Percentiles rank a stretch among this genome's conserved stretches.
phyloP scores from a whole-genome alignment of 1,140 invertebrate species.

The Aphis gossypii region DNA sequence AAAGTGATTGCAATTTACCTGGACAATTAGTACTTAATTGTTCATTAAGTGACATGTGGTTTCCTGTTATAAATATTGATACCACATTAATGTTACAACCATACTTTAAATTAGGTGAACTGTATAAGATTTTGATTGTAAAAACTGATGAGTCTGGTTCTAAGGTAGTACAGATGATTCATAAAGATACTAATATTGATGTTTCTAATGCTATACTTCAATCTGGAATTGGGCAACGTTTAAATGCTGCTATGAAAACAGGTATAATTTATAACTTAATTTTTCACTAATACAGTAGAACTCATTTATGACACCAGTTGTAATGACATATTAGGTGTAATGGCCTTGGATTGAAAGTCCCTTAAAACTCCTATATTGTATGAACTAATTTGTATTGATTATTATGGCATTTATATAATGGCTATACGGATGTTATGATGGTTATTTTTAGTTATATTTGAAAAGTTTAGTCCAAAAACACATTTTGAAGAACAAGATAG shows the following conservation, averaged over 20 bases:
- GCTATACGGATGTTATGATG: no score
- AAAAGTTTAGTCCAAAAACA: no score
- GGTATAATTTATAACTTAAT: background rate
- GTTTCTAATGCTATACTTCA: slow-evolving; percentile 31
- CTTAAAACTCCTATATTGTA: no score
- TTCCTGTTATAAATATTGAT: slow-evolving; percentile 29
- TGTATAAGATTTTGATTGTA: background rate
- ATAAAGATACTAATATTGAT: slow-evolving; percentile 46
- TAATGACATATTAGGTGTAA: no score
- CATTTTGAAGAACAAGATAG: no score
- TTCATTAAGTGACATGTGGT: slow-evolving; percentile 52
- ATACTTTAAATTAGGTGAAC: background rate
- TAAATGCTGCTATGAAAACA: slow-evolving; percentile 41
- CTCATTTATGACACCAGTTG: no score
- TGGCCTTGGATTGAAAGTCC: no score
- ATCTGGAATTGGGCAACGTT: slow-evolving; percentile 50
- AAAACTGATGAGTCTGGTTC: background rate
- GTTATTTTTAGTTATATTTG: no score
- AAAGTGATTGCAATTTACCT: slow-evolving; percentile 32
- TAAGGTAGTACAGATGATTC: slow-evolving; percentile 21
- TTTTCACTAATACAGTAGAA: background rate
- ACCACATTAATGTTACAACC: background rate
- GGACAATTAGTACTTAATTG: slow-evolving; percentile 41
- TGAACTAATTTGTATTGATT: no score
- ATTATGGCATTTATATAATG: no score